Base-by-base conservation (phyloP, 1,140 invertebrate genomes). In the Drosophila mauritiana region DNA sequence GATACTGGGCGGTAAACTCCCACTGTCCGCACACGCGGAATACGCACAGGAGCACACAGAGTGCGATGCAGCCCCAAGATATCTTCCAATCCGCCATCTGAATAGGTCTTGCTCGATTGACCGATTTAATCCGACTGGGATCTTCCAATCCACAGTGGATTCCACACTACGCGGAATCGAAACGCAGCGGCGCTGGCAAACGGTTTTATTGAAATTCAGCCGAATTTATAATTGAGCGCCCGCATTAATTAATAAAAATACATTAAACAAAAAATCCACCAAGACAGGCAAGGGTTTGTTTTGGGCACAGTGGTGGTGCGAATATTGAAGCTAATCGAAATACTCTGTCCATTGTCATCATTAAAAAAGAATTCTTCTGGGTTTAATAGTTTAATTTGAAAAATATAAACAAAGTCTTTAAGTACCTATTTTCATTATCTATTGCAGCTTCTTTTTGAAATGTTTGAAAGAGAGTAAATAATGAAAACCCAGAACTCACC, bases 221-320 rank as follows among this genome's bases (percentile, higher is more conserved):
- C 37, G 74, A 78, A 78, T 77, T 78, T 78, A 52, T 77, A 69
- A 78, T 62, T 69, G 56, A 77, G 64, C 20, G 56, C 55, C 63
- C 63, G 74, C 74, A 78, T 78, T 78, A 78, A 78, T 76, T 76
- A 76, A 67, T 75, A 65, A 74, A 74, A 76, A 76, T 75, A 73
- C 73, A 75, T 75, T 75, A 54, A 67, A 67, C 61, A 65, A 65
- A 68, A 65, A 53, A 53, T 7, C 4, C 3, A 15, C n/a, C 40
- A 54, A 53, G 37, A 22, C 59, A 43, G 17, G 6, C 49, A 45
- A 63, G 59, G 39, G 59, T 63, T 54, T 54, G 59, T 54, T 63
- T 63, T 54, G 59, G 27, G 15, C 13, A 63, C 59, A 63, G 46
- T 54, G 59, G 39, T 43, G 59, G 37, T 17, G 7, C n/a, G 12